Base-by-base conservation (phyloP, 2,888 invertebrate species). In the Microctonus hyperodae region DNA sequence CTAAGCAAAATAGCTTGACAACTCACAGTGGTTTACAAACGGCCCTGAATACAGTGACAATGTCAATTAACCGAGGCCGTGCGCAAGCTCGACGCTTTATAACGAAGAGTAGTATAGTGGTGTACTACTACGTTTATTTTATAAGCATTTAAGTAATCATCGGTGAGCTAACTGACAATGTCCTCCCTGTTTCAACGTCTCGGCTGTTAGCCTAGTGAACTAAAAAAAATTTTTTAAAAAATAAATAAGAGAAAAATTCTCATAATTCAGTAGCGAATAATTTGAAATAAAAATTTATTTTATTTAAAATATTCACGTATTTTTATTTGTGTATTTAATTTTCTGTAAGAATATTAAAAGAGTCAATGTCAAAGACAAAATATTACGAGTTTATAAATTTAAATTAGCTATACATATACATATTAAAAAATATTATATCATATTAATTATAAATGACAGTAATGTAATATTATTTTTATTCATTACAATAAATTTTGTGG, bases 61-160 rank as follows among this genome's bases (percentile, higher is more conserved):
- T 79, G 78, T 79, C 79, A 80, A 79, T 81, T 80, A 77, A 72
- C 76, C 76, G 74, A 77, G 69, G 69, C 68, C 63, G 67, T 9
- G n/a, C 44, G 44, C 65, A 57, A 51, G 69, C 65, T 57, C 50
- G 28, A 33, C 67, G 59, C 65, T 60, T 61, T 53, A 50, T 61
- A 59, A 65, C 33, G 35, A 59, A 64, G 57, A 51, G 66, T 59
- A 66, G n/a, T n/a, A n/a, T n/a, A n/a, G n/a, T 67, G 40, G 58
- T 64, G 67, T 69, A 71, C 69, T 68, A 69, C 40, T 53, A 31
- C 65, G 53, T 69, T 59, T 63, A 64, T 58, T 71, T 68, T 65
- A 72, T 66, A 67, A 67, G 72, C 72, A 72, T 73, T 74, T 74
- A 74, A 72, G 69, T 68, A 70, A 72, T 73, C 68, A 71, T 69